Evolutionary conservation across 2,113 vertebrate species (phyloP), one percentile per base, ranked within the genome.

Genomic region (Microcebus griseorufus): DNA sequence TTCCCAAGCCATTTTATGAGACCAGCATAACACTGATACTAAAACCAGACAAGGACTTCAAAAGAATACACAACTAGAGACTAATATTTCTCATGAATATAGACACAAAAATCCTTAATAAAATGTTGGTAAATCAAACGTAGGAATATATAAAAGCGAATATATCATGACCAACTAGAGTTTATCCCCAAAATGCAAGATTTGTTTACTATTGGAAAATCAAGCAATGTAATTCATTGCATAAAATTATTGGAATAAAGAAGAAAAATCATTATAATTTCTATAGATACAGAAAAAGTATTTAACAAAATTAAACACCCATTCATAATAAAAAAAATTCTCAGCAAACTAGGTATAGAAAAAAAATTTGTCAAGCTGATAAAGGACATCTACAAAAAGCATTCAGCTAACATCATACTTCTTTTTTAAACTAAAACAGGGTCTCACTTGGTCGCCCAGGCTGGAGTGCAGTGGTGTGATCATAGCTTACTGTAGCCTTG

Each of bases 81-180:
- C 22, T 70, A 78, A 79, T 80, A 80, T 58, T 72, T 27, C 64
- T 72, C 67, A 90, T 72, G 9, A 72, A 64, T 37, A 89, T 1
- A 90, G 25, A 69, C 25, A 78, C 37, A 83, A 81, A 84, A 64
- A 32, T 42, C 48, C 17, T 37, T 39, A 90, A 88, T 83, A 67
- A 95, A 87, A 92, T 58, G 82, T 42, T 81, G 69, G 60, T 88
- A 67, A 78, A 75, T 88, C 67, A 64, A 53, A 73, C 85, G 27
- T 6, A 75, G 45, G 16, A 88, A 88, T 73, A 87, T 87, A 17
- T 80, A 45, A 70, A 29, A 73, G 22, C 64, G 9, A 37, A 23
- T 83, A 48, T 37, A 70, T 60, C 62, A 92, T 64, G 25, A 83
- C 37, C 22, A 85, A 89, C 70, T 95, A 12, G 27, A 90, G 17